A percentile compares a stretch with the other conserved stretches of the same genome.
These are phyloP conservation scores for Trialeurodes vaporariorum DNA, from an alignment of 1,140 invertebrate species.

Conservation along the genomic window DNA sequence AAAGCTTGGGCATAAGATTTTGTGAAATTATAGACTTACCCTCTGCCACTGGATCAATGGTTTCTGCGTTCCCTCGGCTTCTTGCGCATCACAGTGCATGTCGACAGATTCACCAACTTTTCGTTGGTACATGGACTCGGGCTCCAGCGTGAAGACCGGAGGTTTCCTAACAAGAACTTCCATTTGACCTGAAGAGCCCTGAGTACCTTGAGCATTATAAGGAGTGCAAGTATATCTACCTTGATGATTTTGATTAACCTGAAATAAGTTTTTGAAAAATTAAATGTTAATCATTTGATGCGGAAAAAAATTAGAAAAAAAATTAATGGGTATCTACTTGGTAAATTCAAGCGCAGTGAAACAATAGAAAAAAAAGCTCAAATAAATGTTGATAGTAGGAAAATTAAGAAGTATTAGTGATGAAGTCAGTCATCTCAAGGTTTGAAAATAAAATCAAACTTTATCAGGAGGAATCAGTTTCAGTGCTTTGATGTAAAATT, in stretches of 20 bases:
- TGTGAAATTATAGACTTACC: constrained; percentile 41
- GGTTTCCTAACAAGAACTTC: constrained; percentile 91
- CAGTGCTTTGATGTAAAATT: too few species aligned
- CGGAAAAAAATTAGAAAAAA: neutral
- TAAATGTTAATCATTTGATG: neutral
- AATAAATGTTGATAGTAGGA: too few species aligned
- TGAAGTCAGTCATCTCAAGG: too few species aligned
- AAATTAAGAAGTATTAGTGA: too few species aligned
- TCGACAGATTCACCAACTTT: constrained; percentile 81
- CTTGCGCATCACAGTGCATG: constrained; percentile 83
- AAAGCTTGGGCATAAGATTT: too few species aligned
- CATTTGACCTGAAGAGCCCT: constrained; percentile 83
- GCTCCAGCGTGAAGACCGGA: constrained; percentile 69
- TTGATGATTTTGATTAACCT: constrained; percentile 76
- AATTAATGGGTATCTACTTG: too few species aligned
- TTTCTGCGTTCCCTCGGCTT: constrained; percentile 81
- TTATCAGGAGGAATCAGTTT: too few species aligned
- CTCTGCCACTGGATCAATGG: constrained; percentile 83
- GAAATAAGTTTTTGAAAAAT: constrained; percentile 12
- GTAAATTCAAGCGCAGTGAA: too few species aligned
- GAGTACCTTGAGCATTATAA: constrained; percentile 85
- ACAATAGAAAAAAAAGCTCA: too few species aligned
- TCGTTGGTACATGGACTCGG: constrained; percentile 72
- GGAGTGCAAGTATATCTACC: constrained; percentile 86
- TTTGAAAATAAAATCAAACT: too few species aligned